Evolutionary conservation across 1,140 invertebrate species (phyloP).

Genomic region (Akabosia matsudoensis): DNA sequence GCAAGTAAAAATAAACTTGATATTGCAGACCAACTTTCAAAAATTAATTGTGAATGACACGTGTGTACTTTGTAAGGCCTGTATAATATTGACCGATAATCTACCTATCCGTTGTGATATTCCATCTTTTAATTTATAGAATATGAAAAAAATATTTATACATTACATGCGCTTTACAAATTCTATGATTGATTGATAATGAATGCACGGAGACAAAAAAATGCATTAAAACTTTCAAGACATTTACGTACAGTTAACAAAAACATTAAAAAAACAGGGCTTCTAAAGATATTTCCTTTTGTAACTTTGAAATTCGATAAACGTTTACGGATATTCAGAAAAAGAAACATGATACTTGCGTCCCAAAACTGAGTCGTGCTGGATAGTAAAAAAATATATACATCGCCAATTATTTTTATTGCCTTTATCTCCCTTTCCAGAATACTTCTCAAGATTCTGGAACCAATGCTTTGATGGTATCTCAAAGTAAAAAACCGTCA

Average conservation of each 20-base stretch:
- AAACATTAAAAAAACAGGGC: neutral
- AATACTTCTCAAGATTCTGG: too few species aligned
- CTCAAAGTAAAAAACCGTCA: too few species aligned
- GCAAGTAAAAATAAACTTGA: neutral
- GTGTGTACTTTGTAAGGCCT: neutral
- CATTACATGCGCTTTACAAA: too few species aligned
- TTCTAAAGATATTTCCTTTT: neutral
- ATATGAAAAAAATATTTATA: neutral
- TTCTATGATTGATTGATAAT: too few species aligned
- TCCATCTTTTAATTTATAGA: neutral
- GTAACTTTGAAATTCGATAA: neutral
- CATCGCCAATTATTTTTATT: too few species aligned
- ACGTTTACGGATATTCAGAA: neutral
- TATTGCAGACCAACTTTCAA: neutral
- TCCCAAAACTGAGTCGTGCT: too few species aligned
- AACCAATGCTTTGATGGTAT: too few species aligned
- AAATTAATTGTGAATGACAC: neutral
- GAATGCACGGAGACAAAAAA: neutral
- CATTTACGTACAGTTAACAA: too few species aligned
- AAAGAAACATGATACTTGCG: neutral
- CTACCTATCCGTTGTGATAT: constrained; percentile 7
- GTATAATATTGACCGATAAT: neutral
- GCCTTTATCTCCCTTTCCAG: too few species aligned
- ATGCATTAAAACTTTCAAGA: neutral
- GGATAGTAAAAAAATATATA: too few species aligned